These are phyloP conservation scores for Drosophila nigromelanica DNA, from an alignment of 1,140 invertebrate species.

Conservation along the genomic window DNA sequence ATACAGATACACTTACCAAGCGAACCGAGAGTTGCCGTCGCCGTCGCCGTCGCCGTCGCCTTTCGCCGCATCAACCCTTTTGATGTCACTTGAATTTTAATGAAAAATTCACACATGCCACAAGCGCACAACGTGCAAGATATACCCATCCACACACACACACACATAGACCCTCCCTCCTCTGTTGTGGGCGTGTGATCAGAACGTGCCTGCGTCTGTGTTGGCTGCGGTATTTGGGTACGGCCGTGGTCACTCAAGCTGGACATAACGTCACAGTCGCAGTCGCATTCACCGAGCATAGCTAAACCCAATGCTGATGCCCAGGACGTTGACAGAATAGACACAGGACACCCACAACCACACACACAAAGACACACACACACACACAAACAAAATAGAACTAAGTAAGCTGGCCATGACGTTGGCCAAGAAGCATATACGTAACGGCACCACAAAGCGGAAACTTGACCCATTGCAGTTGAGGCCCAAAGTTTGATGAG, in stretches of 20 bases:
- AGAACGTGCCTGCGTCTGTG: constrained; percentile 49
- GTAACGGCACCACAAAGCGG: constrained; percentile 29
- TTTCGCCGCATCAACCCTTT: constrained; percentile 72
- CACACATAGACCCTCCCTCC: constrained; percentile 2
- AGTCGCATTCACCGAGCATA: constrained; percentile 21
- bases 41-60: too few relatives aligned
- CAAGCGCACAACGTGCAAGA: constrained; percentile 68
- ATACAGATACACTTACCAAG: constrained; percentile 17
- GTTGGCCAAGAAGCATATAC: constrained; percentile 31
- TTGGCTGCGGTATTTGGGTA: constrained; percentile 64
- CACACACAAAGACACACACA: background rate
- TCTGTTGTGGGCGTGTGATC: constrained; percentile 37
- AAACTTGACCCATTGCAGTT: constrained; percentile 17
- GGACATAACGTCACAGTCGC: constrained; percentile 31
- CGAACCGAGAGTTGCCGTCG: constrained; percentile 20
- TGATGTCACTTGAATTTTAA: constrained; percentile 82
- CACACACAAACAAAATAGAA: background rate
- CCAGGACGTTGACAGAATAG: constrained; percentile 60
- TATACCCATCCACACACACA: constrained; percentile 10
- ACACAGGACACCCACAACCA: constrained; percentile 1
- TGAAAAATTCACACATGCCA: constrained; percentile 82
- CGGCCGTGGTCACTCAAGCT: constrained; percentile 60
- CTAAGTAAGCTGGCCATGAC: constrained; percentile 39
- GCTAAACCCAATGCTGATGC: constrained; percentile 31
- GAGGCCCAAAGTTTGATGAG: constrained; percentile 20